A percentile compares a stretch with the other conserved stretches of the same genome.
Conservation (phyloP, 2,113 vertebrate genomes). For the Tragelaphus scriptus region DNA sequence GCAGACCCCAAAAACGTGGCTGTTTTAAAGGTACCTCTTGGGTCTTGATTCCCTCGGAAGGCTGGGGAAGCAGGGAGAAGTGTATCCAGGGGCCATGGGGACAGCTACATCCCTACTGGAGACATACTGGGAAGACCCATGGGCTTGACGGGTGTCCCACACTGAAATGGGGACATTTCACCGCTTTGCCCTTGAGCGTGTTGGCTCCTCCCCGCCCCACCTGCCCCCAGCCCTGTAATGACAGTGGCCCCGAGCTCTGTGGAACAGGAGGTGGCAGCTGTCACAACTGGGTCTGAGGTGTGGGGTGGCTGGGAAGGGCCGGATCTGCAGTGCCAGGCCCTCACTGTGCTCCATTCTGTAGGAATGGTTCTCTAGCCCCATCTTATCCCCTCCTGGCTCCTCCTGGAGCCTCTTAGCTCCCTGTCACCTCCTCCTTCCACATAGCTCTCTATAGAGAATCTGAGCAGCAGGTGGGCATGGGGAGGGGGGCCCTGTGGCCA, state of each 20-base stretch:
- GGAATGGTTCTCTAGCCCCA: background rate
- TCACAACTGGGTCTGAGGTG: fast-evolving
- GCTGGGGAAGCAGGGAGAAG: background rate
- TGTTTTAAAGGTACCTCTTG: slow-evolving; percentile 72
- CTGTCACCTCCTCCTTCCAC: background rate
- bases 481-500: fast-evolving
- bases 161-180: background rate
- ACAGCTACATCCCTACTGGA: background rate
- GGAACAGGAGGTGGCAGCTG: fast-evolving
- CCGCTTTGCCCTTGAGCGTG: background rate
- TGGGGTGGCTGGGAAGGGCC: too few species aligned
- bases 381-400: background rate
- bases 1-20: slow-evolving; percentile 81
- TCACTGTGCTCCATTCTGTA: background rate
- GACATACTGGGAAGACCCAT: background rate
- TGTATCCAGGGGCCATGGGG: background rate
- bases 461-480: too few species aligned
- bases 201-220: fast-evolving
- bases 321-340: fast-evolving
- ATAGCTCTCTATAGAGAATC: background rate
- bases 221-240: background rate
- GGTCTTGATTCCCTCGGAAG: background rate
- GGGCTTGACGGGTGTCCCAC: background rate
- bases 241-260: background rate
- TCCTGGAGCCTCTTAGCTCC: background rate